Conservation (phyloP, 2,113 vertebrate genomes). For the Thryonomys swinderianus region DNA sequence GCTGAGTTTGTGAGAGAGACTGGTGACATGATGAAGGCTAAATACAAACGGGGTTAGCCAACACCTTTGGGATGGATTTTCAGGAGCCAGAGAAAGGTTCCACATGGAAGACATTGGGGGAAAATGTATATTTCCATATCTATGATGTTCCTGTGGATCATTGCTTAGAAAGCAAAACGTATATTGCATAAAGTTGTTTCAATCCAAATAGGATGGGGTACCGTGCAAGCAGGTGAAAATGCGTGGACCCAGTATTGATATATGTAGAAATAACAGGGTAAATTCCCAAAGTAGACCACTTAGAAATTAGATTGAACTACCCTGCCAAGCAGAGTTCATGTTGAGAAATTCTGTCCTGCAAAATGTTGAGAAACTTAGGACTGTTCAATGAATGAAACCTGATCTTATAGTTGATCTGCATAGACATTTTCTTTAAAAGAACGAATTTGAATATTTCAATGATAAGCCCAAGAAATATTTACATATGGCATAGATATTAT, state of each 20-base stretch:
- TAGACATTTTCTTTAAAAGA: not conserved
- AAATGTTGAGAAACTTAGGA: conserved; percentile 36
- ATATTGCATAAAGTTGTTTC: not conserved
- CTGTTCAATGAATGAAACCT: not conserved
- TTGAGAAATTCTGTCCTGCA: conserved; percentile 11
- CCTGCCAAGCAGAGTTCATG: not conserved
- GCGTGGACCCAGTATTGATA: not conserved
- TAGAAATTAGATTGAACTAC: conserved; percentile 3
- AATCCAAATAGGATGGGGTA: not conserved
- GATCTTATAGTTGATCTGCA: not conserved
- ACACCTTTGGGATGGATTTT: not conserved
- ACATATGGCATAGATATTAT: not conserved
- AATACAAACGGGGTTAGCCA: not conserved
- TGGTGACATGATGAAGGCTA: not conserved
- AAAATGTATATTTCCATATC: not conserved
- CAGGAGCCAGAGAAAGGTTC: conserved; percentile 16
- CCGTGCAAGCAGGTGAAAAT: not conserved
- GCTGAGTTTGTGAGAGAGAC: not conserved
- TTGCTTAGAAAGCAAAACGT: conserved; percentile 41
- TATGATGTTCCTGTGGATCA: not conserved
- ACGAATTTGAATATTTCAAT: conserved; percentile 21
- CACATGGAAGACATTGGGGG: not conserved
- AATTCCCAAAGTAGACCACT: not conserved
- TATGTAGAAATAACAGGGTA: not conserved
- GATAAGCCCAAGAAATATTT: conserved; percentile 3